Conservation (phyloP, 1,140 invertebrate species). For the Meloidogyne floridensis region DNA sequence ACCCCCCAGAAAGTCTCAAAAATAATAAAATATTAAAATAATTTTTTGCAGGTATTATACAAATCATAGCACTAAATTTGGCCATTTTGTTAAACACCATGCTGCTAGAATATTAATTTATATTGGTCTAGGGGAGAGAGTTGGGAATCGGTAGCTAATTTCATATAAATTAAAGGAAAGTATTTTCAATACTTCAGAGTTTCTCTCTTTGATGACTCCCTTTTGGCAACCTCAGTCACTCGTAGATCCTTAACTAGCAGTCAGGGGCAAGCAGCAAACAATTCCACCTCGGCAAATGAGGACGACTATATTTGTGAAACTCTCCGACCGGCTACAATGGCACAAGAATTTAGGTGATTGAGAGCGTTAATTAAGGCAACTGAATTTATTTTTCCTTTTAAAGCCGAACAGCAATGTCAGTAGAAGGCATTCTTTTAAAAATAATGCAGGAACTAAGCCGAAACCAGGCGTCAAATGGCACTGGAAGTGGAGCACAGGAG, state of each 20-base stretch:
- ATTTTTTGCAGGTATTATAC: conserved; percentile 72
- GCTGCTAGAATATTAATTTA: conserved; percentile 74
- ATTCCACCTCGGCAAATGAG: conserved; percentile 49
- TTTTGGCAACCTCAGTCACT: not conserved
- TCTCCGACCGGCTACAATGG: conserved; percentile 50
- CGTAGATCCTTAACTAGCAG: not conserved
- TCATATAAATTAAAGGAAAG: conserved; percentile 69
- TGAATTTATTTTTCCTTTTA: not conserved
- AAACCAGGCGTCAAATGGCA: not conserved
- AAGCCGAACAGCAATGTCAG: conserved; percentile 57
- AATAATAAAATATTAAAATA: conserved; percentile 19
- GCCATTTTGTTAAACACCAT: conserved; percentile 76
- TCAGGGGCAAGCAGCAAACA: conserved; percentile 15
- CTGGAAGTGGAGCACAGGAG: conserved; percentile 23
- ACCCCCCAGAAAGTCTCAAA: no score
- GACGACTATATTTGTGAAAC: conserved; percentile 65
- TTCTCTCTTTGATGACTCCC: conserved; percentile 4
- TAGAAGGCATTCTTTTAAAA: conserved; percentile 63
- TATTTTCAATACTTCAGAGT: not conserved
- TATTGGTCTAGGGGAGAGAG: conserved; percentile 70
- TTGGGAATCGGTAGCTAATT: conserved; percentile 68
- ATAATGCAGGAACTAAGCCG: conserved; percentile 53
- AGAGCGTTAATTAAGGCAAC: no score
- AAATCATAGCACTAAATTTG: conserved; percentile 76
- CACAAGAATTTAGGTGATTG: conserved; percentile 54